phyloP scores from a whole-genome alignment of 2,113 vertebrate species.

The Sinocyclocheilus anshuiensis region DNA sequence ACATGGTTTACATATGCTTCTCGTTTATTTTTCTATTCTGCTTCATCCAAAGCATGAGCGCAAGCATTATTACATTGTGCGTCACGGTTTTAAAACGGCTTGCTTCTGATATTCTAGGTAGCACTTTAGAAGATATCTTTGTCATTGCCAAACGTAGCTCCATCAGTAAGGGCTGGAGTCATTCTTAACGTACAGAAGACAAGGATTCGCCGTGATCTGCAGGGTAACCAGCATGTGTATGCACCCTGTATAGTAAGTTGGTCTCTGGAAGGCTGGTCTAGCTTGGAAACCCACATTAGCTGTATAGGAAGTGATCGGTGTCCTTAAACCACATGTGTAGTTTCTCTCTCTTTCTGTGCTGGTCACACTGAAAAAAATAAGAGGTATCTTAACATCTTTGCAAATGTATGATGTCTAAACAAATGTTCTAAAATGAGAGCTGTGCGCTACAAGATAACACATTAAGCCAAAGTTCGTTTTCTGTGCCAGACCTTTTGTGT shows the following conservation, averaged over 20 bases:
- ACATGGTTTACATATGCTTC: slow-evolving; percentile 45
- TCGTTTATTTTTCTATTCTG: slow-evolving; percentile 54
- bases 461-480: slow-evolving; percentile 52
- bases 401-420: neutral
- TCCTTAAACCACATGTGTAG: slow-evolving; percentile 30
- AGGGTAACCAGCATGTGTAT: slow-evolving; percentile 52
- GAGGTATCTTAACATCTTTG: slow-evolving; percentile 17
- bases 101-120: slow-evolving; percentile 59
- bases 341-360: slow-evolving; percentile 42
- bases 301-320: neutral
- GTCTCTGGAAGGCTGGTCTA: slow-evolving; percentile 45
- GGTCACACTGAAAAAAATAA: slow-evolving; percentile 40
- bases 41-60: slow-evolving; percentile 35
- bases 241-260: slow-evolving; percentile 39
- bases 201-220: slow-evolving; percentile 22
- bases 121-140: slow-evolving; percentile 65
- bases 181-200: slow-evolving; percentile 26
- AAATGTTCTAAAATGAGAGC: slow-evolving; percentile 11
- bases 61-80: slow-evolving; percentile 27
- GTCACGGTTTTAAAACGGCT: slow-evolving; percentile 56
- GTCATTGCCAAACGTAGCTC: slow-evolving; percentile 51
- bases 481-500: slow-evolving; percentile 61
- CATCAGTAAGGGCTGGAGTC: slow-evolving; percentile 63
- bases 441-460: slow-evolving; percentile 11
- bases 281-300: slow-evolving; percentile 22